Conservation (phyloP, 2,113 vertebrate genomes). For the Piaya cayana region DNA sequence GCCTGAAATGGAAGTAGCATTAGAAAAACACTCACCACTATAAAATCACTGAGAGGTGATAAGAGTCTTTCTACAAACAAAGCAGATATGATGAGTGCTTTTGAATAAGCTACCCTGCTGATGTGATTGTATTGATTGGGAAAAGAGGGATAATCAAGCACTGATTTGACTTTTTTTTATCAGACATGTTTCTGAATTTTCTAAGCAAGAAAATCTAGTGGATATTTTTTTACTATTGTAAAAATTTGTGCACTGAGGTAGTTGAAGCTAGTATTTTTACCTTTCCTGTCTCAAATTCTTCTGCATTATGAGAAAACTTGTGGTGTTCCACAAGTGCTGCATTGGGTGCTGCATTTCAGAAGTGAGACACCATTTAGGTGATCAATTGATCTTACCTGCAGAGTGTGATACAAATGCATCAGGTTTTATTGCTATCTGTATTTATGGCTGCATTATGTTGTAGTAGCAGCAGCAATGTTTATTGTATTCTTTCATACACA, state of each 20-base stretch:
- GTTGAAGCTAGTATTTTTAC: background rate
- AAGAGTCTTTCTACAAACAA: constrained; percentile 45
- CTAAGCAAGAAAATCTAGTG: constrained; percentile 3
- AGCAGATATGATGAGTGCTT: constrained; percentile 53
- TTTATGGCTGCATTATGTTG: background rate
- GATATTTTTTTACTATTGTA: constrained; percentile 14
- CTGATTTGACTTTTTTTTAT: constrained; percentile 7
- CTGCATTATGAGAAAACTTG: background rate
- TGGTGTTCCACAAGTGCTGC: too few relatives aligned
- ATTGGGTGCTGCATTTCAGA: background rate
- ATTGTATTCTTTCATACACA: background rate
- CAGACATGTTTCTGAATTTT: constrained; percentile 9
- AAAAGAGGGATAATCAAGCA: constrained; percentile 39
- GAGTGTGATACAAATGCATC: background rate
- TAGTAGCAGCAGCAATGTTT: background rate
- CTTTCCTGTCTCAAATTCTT: background rate
- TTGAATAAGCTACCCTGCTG: constrained; percentile 25
- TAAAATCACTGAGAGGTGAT: constrained; percentile 41
- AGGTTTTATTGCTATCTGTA: background rate
- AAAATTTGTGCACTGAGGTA: background rate
- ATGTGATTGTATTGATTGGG: constrained; percentile 18
- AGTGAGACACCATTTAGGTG: background rate
- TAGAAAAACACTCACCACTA: constrained; percentile 3
- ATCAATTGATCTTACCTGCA: background rate
- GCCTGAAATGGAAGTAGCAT: constrained; percentile 20